Base-by-base conservation (phyloP, 2,797 vertebrate species). In the Dromococcyx pavoninus region DNA sequence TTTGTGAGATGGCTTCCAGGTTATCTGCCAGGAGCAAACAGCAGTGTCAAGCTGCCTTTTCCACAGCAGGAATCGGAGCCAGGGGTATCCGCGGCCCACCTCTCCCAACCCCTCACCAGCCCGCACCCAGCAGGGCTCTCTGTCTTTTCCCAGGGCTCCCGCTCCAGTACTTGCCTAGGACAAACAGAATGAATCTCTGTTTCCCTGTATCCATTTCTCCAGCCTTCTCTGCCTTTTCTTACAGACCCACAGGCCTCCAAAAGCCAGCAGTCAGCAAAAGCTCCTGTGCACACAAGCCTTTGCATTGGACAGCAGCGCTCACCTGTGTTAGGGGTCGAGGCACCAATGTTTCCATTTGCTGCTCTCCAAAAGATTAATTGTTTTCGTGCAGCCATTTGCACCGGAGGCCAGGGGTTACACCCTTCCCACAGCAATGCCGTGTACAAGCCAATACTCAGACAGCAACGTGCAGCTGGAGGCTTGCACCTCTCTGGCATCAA, bases 1-100 rank as follows among this genome's bases (percentile, higher is more conserved):
- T 91, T 84, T n/a, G 56, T 92, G 81, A 78, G 82, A 72, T 71
- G 78, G 56, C n/a, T 91, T 89, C 67, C 86, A 80, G 78, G 92
- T 89, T 94, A 39, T 88, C 71, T 65, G 37, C 84, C 69, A 64
- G 86, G 32, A 90, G 73, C 62, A 64, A 65, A 62, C 39, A 62
- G 54, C 67, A 13, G 1, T 10, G 4, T 25, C 27, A 13, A 4
- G 5, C 54, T 79, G 48, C 54, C 76, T 76, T 91, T 75, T 46
- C 62, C 18, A 3, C 39, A 19, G 74, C 80, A 70, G 56, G 37
- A 58, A 15, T 51, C 35, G 16, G 39, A 64, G 32, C 1, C 2
- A 82, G 33, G 33, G 13, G 16, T 25, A 2, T 35, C 76, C 10
- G 9, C 78, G 73, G 69, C 53, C 44, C 7, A 4, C 32, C 39